Base-by-base conservation (phyloP, 2,113 vertebrate genomes). In the Phrynocephalus versicolor region DNA sequence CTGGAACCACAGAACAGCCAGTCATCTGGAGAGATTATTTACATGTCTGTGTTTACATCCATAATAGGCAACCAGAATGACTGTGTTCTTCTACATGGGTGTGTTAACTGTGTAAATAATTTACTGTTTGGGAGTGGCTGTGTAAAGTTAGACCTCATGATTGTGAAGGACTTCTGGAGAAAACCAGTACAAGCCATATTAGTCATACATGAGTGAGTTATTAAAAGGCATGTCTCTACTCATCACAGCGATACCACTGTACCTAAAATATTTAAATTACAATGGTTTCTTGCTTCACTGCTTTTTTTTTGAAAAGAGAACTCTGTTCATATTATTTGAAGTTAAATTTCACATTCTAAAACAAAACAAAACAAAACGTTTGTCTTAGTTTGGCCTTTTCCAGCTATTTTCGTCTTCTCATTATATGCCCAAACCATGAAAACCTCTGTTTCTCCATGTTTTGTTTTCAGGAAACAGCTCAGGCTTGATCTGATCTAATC, bases 51-150 rank as follows among this genome's bases (percentile, higher is more conserved):
- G 37, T 25, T 6, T 6, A 0, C 27, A 6, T 19, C 57, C 0
- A 0, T 0, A 0, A 67, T 74, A 6, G 39, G 37, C 15, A 85
- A 88, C 37, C 1, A 0, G 13, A 21, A 6, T 27, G 6, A 73
- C 10, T 7, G 16, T 13, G 21, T 27, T 18, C 16, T 27, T 18
- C 16, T 73, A 41, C 45, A 25, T 75, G 27, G 73, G 30, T 75
- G 51, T 51, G 30, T 41, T 45, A 78, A 2, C 35, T 37, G 25
- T 0, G 0, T 82, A 25, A 35, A n/a, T 67, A 89, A 84, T 13
- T 8, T 15, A 58, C 45, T 72, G 60, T 55, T 37, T 2, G 0
- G 67, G n/a, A 10, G 14, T 88, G 55, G 19, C 14, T 79, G 58
- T 1, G 60, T 41, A 62, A 64, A 75, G 45, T 16, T 62, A 75